phyloP scores from a whole-genome alignment of 2,888 invertebrate genomes.

The Caenorhabditis wallacei region DNA sequence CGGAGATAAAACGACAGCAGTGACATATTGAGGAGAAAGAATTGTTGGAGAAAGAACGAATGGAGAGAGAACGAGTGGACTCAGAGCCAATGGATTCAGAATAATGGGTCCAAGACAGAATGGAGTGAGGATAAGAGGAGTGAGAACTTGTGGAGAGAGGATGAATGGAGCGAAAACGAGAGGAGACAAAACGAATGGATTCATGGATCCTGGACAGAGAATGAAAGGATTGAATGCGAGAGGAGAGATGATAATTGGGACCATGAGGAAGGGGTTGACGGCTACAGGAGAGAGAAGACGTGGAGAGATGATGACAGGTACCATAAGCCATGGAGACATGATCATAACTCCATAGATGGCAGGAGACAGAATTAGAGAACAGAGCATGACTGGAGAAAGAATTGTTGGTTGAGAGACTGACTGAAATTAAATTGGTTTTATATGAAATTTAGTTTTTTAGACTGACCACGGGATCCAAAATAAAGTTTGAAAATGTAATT shows the following conservation, averaged over 20 bases:
- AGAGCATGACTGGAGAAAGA: constrained; percentile 60
- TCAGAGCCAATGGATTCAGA: constrained; percentile 67
- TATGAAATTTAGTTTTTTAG: not conserved
- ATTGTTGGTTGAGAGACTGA: constrained; percentile 60
- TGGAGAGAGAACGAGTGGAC: constrained; percentile 73
- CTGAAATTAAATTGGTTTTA: constrained; percentile 21
- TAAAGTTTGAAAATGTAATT: constrained; percentile 48
- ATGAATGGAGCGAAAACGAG: constrained; percentile 73
- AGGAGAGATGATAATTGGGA: constrained; percentile 73
- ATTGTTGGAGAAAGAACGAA: constrained; percentile 75
- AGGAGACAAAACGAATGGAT: constrained; percentile 70
- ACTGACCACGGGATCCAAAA: constrained; percentile 58
- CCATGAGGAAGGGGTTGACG: constrained; percentile 69
- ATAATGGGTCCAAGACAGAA: constrained; percentile 67
- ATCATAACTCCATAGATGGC: constrained; percentile 64
- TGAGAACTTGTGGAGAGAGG: constrained; percentile 74
- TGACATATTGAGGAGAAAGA: constrained; percentile 70
- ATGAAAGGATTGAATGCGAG: constrained; percentile 72
- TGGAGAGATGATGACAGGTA: constrained; percentile 68
- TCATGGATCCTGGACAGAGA: constrained; percentile 70
- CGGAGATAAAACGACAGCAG: constrained; percentile 67
- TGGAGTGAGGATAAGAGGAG: constrained; percentile 75
- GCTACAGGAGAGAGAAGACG: constrained; percentile 61
- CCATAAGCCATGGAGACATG: constrained; percentile 74
- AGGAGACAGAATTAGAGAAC: constrained; percentile 64